A percentile compares a stretch with the other conserved stretches of the same genome.
Evolutionary conservation across 2,797 vertebrate species (phyloP).

Genomic region (Molossus molossus): DNA sequence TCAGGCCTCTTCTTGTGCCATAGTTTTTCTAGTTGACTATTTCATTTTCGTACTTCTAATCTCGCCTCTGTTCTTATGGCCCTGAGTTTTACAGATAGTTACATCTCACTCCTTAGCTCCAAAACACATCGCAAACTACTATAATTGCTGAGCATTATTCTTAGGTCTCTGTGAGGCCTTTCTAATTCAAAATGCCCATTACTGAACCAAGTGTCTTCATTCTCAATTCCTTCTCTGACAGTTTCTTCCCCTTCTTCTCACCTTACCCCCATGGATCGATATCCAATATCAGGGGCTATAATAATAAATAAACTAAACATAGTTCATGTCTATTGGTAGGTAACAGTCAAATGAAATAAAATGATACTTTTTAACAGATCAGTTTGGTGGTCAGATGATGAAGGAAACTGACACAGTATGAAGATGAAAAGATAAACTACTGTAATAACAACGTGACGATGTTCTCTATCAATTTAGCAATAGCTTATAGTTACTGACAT

Average conservation of each 20-base stretch:
- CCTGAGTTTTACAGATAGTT: neutral
- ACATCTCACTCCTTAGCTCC: neutral
- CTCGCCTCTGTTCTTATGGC: neutral
- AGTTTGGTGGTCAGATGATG: neutral
- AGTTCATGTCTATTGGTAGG: accelerated
- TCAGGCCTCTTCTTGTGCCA: neutral
- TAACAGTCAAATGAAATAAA: neutral
- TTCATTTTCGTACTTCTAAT: neutral
- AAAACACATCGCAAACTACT: neutral
- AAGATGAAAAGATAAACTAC: neutral
- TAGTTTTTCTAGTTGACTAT: neutral
- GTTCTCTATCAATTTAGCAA: neutral
- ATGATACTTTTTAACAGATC: neutral
- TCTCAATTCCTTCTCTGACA: neutral
- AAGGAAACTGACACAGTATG: neutral
- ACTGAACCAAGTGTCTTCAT: neutral
- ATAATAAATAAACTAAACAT: neutral
- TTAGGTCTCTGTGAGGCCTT: neutral
- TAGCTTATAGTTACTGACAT: neutral
- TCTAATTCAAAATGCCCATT: neutral
- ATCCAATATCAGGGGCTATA: neutral
- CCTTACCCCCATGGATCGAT: neutral
- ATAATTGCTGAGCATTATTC: neutral
- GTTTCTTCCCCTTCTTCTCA: neutral
- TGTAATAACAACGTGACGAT: neutral